phyloP scores from a whole-genome alignment of 2,888 invertebrate species.

The Podabrus alpinus region DNA sequence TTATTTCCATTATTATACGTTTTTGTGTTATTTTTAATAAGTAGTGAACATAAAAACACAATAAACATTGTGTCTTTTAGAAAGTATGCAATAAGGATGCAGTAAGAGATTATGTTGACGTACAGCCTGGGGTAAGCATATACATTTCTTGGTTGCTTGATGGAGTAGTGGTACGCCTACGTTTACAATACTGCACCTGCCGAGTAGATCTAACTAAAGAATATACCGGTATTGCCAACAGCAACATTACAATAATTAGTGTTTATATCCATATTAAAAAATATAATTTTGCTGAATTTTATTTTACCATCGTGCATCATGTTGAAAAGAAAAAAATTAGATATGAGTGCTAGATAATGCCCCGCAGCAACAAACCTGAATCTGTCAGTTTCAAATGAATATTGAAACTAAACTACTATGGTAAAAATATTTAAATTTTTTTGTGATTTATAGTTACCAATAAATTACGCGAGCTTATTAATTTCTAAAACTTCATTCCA shows the following conservation, averaged over 20 bases:
- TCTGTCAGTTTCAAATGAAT: background rate
- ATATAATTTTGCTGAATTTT: constrained; percentile 13
- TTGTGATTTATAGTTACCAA: background rate
- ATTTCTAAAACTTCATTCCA: background rate
- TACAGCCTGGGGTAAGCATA: constrained; percentile 18
- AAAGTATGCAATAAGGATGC: constrained; percentile 14
- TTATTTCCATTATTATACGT: background rate
- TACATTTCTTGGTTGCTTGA: constrained; percentile 23
- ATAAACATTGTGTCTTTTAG: constrained; percentile 8
- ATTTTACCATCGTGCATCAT: background rate
- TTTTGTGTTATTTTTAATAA: background rate
- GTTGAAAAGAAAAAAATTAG: constrained; percentile 1
- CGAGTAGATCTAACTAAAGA: constrained; percentile 17
- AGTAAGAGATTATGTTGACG: constrained; percentile 22
- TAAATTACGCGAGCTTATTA: background rate
- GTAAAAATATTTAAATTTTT: background rate
- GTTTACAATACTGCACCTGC: constrained; percentile 29
- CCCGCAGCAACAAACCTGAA: background rate
- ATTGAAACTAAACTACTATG: background rate
- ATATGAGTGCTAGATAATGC: background rate
- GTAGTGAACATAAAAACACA: background rate
- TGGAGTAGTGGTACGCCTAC: constrained; percentile 29
- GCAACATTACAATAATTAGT: constrained; percentile 22
- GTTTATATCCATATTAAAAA: constrained; percentile 23
- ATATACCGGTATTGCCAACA: constrained; percentile 24